Conservation (phyloP, 64 coral and sea anemone species). For the Cladopsammia gracilis region DNA sequence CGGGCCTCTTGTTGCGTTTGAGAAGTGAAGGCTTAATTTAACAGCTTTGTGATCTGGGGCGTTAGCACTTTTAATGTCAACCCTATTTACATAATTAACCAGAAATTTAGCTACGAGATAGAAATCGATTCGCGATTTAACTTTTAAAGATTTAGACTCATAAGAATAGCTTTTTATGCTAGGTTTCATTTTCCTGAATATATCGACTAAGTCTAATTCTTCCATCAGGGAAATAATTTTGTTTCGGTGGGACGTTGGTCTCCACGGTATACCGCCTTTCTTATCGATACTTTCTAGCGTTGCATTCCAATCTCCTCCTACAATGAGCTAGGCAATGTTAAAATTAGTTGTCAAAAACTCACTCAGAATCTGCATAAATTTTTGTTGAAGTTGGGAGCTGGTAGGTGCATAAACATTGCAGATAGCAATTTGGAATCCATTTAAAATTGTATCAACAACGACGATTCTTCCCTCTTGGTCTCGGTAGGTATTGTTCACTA, state of each 20-base stretch:
- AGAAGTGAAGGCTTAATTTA: not conserved
- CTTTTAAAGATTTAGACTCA: not conserved
- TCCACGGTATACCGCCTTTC: not conserved
- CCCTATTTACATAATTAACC: not conserved
- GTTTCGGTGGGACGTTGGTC: not conserved
- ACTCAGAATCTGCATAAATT: too few species aligned
- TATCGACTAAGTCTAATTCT: not conserved
- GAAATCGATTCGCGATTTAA: not conserved
- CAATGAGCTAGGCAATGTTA: too few species aligned
- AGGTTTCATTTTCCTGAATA: not conserved
- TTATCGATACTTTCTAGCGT: not conserved
- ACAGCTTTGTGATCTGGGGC: conserved; percentile 1
- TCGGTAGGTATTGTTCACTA: too few species aligned
- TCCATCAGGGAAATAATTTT: not conserved
- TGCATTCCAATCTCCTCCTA: not conserved
- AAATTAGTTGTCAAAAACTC: too few species aligned
- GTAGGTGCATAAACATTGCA: too few species aligned
- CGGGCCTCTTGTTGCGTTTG: not conserved
- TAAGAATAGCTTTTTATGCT: not conserved
- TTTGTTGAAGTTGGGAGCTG: too few species aligned
- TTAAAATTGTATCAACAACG: too few species aligned
- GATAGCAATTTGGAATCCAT: too few species aligned
- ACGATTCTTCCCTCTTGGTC: too few species aligned
- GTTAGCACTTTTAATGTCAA: not conserved
- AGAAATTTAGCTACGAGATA: not conserved